Base-by-base conservation (phyloP, 2,113 vertebrate genomes). In the Peromyscus californicus region DNA sequence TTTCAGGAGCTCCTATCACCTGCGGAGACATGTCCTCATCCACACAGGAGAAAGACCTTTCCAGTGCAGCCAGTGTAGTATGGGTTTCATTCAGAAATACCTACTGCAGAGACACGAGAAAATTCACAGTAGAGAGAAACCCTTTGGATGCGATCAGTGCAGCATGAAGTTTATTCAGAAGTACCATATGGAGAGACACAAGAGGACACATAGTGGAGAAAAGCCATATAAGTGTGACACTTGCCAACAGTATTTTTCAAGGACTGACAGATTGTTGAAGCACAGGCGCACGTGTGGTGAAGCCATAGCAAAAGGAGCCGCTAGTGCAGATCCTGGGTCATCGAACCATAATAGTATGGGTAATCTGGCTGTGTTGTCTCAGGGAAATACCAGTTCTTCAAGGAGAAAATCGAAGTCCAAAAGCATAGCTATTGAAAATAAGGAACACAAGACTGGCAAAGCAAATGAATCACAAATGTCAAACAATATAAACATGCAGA, bases 141-240 rank as follows among this genome's bases (percentile, higher is more conserved):
- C 99, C 80, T 99, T 99, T 92, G 99, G 99, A 80, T 99, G 99
- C 82, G 99, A 99, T 98, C 99, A 99, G 98, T 99, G 99, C 97
- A 99, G 99, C 96, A 99, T 99, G 99, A 99, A 99, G 96, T 99
- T 99, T 98, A 99, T 99, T 98, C 99, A 99, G 99, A 99, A 99
- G 99, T 99, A 99, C 98, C 99, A 99, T 94, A 99, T 99, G 99
- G 99, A 99, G 98, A 98, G 99, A 97, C 99, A 99, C 99, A 99
- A 99, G 99, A 99, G 99, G 98, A 99, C 99, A 24, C 99, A 99
- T 98, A 99, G 99, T 45, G 99, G 99, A 99, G 99, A 99, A 99
- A 99, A 99, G 99, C 99, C 99, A 99, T 99, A 99, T 98, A 99
- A 99, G 98, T 99, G 99, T 98, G 99, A 99, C 97, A 99, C 99